Evolutionary conservation across 2,888 invertebrate species (phyloP), one percentile per base, ranked within the genome.

Genomic region (Cremastobaeus sp.): DNA sequence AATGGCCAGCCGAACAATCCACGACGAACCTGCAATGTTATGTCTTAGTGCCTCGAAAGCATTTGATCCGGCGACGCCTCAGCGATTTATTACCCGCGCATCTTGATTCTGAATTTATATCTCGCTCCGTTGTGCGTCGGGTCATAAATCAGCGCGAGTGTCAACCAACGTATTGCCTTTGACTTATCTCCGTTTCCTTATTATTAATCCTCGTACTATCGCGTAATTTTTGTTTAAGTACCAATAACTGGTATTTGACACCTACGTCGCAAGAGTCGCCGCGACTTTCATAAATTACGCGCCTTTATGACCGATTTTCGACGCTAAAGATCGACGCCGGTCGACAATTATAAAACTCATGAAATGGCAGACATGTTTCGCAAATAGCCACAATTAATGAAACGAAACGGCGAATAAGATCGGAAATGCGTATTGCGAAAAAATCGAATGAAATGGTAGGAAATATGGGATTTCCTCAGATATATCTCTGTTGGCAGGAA

Each of bases 91-190:
- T 68, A 32, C 62, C 48, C 59, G 39, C 55, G 64, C 57, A 64
- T 64, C 57, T 68, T 68, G 68, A 57, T 64, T 55, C 64, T 68
- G 41, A 68, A 73, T 73, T 73, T 73, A 68, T 73, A 68, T 62
- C 68, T 68, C 41, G 68, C 50, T 30, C 39, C 35, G 47, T 45
- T 50, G 48, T 59, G 48, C 48, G 59, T 66, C 30, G 28, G 54
- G 12, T 68, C 52, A 45, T 73, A 73, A 73, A 73, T 73, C 73
- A 68, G 52, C 17, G 12, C 20, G 28, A 34, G 59, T 59, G 71
- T 72, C 71, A 65, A 65, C 65, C 52, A 25, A 18, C 18, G 39
- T 43, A 47, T 35, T 59, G 48, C 47, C 35, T 14, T 32, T 50
- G 66, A 37, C 60, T 48, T 62, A 45, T 48, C 57, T 71, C 43